phyloP scores from a whole-genome alignment of 2,797 vertebrate species.

The Crotalus adamanteus region DNA sequence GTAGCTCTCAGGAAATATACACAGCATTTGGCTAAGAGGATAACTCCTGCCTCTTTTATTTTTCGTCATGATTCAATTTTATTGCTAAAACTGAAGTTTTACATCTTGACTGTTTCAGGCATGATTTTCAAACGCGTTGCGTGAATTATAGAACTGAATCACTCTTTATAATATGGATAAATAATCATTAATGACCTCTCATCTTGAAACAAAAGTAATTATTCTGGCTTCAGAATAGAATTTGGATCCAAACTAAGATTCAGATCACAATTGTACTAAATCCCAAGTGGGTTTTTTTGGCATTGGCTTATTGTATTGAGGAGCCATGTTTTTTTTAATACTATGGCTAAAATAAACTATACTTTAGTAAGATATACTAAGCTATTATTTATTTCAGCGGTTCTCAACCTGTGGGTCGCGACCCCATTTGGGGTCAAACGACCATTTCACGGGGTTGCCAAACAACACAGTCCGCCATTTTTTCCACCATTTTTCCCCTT shows the following conservation, averaged over 20 bases:
- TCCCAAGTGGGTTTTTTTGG: not conserved
- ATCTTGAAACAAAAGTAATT: not conserved
- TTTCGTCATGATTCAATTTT: not conserved
- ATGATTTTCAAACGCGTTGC: not conserved
- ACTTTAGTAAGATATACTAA: not conserved
- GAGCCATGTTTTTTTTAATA: not conserved
- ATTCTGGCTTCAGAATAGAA: not conserved
- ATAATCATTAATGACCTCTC: not conserved
- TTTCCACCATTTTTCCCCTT: no score
- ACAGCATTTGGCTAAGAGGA: not conserved
- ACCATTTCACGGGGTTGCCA: no score
- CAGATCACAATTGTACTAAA: not conserved
- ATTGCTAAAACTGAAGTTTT: not conserved
- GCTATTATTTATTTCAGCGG: no score
- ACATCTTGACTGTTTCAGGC: not conserved
- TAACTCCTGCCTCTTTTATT: not conserved
- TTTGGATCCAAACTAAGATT: not conserved
- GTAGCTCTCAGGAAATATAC: not conserved
- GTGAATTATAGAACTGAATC: not conserved
- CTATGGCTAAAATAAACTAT: not conserved
- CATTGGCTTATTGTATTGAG: not conserved
- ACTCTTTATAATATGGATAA: not conserved
- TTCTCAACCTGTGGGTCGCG: no score
- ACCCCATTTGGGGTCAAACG: no score
- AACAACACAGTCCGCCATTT: no score